These are phyloP conservation scores for Sminthurinus aureus DNA, from an alignment of 2,888 invertebrate species.

Conservation along the genomic window DNA sequence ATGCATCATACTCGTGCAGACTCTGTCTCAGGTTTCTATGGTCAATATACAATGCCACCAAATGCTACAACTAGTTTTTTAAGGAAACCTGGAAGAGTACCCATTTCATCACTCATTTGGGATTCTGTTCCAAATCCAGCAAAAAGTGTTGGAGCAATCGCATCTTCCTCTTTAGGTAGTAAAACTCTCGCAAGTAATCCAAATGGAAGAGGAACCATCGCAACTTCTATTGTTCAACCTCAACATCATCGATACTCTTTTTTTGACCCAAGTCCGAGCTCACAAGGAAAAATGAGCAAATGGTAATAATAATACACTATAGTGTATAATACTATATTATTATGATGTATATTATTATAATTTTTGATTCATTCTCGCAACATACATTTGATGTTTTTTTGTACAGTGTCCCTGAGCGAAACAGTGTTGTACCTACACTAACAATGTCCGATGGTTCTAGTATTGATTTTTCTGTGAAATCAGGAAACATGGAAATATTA, in stretches of 20 bases:
- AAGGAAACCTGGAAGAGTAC: constrained; percentile 52
- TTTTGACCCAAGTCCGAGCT: constrained; percentile 52
- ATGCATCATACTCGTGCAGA: constrained; percentile 19
- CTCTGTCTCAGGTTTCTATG: constrained; percentile 46
- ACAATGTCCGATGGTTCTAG: constrained; percentile 62
- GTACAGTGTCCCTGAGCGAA: constrained; percentile 53
- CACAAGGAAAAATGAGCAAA: constrained; percentile 53
- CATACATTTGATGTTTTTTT: background rate
- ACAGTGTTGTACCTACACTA: constrained; percentile 58
- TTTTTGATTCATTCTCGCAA: constrained; percentile 1
- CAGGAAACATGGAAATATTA: constrained; percentile 67
- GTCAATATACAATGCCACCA: constrained; percentile 52
- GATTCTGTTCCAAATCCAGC: constrained; percentile 52
- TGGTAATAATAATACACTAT: background rate
- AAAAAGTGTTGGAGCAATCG: constrained; percentile 57
- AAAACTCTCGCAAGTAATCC: constrained; percentile 8
- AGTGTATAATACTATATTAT: background rate
- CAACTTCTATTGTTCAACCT: constrained; percentile 35
- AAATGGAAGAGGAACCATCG: constrained; percentile 7
- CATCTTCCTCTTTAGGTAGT: constrained; percentile 18
- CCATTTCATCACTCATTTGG: constrained; percentile 55
- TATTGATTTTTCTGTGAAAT: constrained; percentile 68
- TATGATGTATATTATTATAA: background rate
- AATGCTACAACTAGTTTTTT: constrained; percentile 48
- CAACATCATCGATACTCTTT: constrained; percentile 57